Percentiles rank a stretch among this genome's conserved stretches.
Evolutionary conservation across 1,140 invertebrate genomes (phyloP).

Genomic region (Zaprionus lachaisei): DNA sequence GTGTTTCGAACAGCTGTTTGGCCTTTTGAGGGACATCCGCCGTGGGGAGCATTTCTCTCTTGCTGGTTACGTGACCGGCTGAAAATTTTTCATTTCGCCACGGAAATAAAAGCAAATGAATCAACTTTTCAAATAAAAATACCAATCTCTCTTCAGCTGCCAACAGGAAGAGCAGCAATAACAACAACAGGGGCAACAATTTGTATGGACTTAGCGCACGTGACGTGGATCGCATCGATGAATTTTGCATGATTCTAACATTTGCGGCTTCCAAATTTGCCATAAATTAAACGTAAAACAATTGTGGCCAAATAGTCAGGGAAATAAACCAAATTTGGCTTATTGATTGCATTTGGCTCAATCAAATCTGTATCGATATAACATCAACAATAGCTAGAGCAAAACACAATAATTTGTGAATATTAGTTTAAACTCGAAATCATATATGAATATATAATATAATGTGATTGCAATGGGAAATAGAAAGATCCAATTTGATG

Average conservation of each 20-base stretch:
- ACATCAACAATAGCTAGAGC: neutral
- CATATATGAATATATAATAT: neutral
- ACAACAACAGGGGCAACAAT: constrained; percentile 52
- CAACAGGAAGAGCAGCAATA: constrained; percentile 46
- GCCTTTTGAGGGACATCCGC: constrained; percentile 8
- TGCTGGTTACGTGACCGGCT: constrained; percentile 70
- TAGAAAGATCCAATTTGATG: neutral
- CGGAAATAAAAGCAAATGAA: constrained; percentile 74
- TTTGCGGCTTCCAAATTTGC: constrained; percentile 48
- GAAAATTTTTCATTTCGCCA: constrained; percentile 69
- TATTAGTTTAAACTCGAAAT: neutral
- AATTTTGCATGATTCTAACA: constrained; percentile 42
- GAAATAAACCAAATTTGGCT: constrained; percentile 30
- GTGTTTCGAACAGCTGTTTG: constrained; percentile 66
- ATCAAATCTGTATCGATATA: constrained; percentile 15
- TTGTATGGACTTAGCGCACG: constrained; percentile 59
- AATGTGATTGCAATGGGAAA: neutral
- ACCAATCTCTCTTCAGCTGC: constrained; percentile 54
- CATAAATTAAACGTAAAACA: constrained; percentile 67
- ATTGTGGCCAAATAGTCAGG: constrained; percentile 48
- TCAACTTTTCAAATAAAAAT: constrained; percentile 81
- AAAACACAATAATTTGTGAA: neutral
- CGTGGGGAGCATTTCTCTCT: constrained; percentile 2
- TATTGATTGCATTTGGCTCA: constrained; percentile 50
- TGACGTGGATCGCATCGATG: constrained; percentile 53